Percentiles rank a stretch among this genome's conserved stretches.
Conservation (phyloP, 2,113 vertebrate genomes). For the Phaetusa simplex region DNA sequence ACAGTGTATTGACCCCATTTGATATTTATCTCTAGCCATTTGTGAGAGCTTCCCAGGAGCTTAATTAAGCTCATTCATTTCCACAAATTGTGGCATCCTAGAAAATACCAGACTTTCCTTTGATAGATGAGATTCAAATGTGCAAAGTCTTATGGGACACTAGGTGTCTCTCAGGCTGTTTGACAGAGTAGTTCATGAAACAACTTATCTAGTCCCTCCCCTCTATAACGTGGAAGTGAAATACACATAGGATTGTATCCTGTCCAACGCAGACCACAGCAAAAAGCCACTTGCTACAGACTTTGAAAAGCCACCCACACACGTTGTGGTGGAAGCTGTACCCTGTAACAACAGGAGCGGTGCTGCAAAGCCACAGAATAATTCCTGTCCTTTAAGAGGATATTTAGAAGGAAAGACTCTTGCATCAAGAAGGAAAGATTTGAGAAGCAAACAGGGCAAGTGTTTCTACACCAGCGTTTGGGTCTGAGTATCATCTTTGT, state of each 20-base stretch:
- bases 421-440: not conserved
- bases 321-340: not conserved
- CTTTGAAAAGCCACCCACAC: not conserved
- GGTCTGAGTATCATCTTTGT: not conserved
- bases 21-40: slow-evolving; percentile 63
- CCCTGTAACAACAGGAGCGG: not conserved
- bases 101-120: slow-evolving; percentile 58
- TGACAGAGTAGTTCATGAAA: slow-evolving; percentile 23
- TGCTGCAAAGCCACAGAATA: not conserved
- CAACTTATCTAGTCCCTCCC: not conserved
- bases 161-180: slow-evolving; percentile 52
- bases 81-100: slow-evolving; percentile 50
- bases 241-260: not conserved
- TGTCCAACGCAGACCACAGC: not conserved
- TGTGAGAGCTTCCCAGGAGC: slow-evolving; percentile 61
- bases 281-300: not conserved
- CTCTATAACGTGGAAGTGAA: not conserved
- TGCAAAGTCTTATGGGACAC: slow-evolving; percentile 47
- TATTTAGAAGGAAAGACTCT: not conserved
- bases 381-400: not conserved
- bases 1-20: slow-evolving; percentile 69
- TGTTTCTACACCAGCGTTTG: not conserved
- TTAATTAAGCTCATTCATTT: slow-evolving; percentile 67
- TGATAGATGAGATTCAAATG: slow-evolving; percentile 61
- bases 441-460: not conserved